Base-by-base conservation (phyloP, 1,140 invertebrate species). In the Conus betulinus region DNA sequence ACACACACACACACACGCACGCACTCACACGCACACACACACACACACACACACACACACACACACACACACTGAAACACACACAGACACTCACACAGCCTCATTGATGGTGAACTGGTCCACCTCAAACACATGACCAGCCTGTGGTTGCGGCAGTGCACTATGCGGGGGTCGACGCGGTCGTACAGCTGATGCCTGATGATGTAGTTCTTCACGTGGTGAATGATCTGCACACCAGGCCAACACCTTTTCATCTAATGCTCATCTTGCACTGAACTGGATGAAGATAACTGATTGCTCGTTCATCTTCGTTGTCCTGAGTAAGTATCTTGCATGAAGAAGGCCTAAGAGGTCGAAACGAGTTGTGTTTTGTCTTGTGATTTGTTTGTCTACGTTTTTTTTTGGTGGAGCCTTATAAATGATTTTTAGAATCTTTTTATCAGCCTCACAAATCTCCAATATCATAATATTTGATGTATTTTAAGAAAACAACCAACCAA, bases 171-270 rank as follows among this genome's bases (percentile, higher is more conserved):
- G 67, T 94, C 87, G 4, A 79, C 27, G 2, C 79, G n/a, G 88
- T 94, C 92, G 89, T 90, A 94, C 79, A 94, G 88, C 78, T 89
- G 81, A 17, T 89, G 86, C 10, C 82, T 84, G 20, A 88, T 86
- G 23, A 94, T 93, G 88, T 94, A 94, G n/a, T 91, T 76, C 84
- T 93, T 93, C 39, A 94, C 88, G 67, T 90, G 91, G 27, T 86
- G 63, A 17, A 90, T 82, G 13, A 93, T 92, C 92, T 93, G 89
- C 87, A 87, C 76, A 63, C 82, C 2, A 63, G 39, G 39, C 15
- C 20, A 55, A 51, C 55, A 76, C 11, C 53, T 23, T 57, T 52
- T 67, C 13, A 27, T 23, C n/a, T 3, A 39, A 3, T 39, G 39
- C 39, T 39, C 39, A 39, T 39, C 39, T 39, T 39, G 39, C 39